phyloP scores from a whole-genome alignment of 2,888 invertebrate species.

The Diaperis boleti region DNA sequence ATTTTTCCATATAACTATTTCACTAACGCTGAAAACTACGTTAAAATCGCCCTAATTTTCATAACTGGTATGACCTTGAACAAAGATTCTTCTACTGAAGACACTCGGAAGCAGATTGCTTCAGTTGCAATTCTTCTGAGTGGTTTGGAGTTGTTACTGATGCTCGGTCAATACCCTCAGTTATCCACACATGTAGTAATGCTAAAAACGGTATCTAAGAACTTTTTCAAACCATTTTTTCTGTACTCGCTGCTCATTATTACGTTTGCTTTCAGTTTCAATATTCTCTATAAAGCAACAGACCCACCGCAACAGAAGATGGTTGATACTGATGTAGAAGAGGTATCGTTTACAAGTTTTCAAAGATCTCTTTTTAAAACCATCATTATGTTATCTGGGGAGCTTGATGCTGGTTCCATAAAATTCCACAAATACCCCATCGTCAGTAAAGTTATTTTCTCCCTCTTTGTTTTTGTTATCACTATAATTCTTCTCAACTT shows the following conservation, averaged over 20 bases:
- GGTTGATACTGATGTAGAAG: slow-evolving; percentile 56
- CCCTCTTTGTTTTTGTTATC: slow-evolving; percentile 85
- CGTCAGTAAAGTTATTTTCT: slow-evolving; percentile 80
- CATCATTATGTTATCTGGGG: slow-evolving; percentile 88
- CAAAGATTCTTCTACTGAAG: slow-evolving; percentile 64
- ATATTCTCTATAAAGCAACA: slow-evolving; percentile 72
- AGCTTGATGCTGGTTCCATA: slow-evolving; percentile 85
- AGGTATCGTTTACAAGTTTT: slow-evolving; percentile 77
- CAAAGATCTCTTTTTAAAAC: slow-evolving; percentile 83
- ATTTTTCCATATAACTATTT: slow-evolving; percentile 78
- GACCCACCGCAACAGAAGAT: slow-evolving; percentile 62
- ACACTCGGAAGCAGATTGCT: no score
- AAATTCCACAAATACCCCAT: slow-evolving; percentile 78
- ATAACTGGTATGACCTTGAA: slow-evolving; percentile 74
- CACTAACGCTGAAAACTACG: slow-evolving; percentile 78
- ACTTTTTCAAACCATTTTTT: no score
- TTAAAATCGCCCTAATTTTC: slow-evolving; percentile 78
- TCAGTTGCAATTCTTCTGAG: no score
- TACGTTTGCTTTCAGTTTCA: no score
- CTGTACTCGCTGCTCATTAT: no score
- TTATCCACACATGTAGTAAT: no score
- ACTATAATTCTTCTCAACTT: slow-evolving; percentile 87
- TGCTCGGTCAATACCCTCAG: no score
- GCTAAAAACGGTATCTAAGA: no score
- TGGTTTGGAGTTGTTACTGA: no score